Percentiles rank a stretch among this genome's conserved stretches.
These are phyloP conservation scores for Tipula vernalis DNA, from an alignment of 2,888 invertebrate genomes.

Conservation along the genomic window DNA sequence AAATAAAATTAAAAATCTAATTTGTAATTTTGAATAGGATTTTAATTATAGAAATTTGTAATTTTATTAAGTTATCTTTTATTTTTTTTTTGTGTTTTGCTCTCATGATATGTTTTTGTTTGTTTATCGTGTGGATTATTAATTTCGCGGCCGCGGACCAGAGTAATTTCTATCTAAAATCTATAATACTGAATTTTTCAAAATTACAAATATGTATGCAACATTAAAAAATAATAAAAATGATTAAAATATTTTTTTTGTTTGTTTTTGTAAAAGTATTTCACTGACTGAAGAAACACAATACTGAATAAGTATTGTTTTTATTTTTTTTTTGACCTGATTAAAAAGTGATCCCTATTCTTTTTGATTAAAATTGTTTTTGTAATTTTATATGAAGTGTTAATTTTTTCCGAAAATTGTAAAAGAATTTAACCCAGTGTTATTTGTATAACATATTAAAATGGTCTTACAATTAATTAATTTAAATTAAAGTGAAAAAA, in stretches of 20 bases:
- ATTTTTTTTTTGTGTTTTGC: background rate
- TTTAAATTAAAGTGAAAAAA: too few species aligned
- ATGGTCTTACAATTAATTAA: too few species aligned
- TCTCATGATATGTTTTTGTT: background rate
- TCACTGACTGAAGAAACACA: background rate
- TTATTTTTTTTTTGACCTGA: too few species aligned
- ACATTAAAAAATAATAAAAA: background rate
- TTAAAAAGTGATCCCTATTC: background rate
- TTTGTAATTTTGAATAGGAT: background rate
- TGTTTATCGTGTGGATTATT: background rate
- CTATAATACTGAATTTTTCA: background rate
- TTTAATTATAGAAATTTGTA: background rate
- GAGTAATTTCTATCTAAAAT: background rate
- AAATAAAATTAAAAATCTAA: background rate
- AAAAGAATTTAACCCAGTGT: too few species aligned
- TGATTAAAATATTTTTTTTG: background rate
- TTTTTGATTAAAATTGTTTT: background rate
- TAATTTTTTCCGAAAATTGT: background rate
- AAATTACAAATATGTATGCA: background rate
- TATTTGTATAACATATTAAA: too few species aligned
- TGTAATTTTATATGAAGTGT: background rate
- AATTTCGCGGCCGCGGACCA: background rate
- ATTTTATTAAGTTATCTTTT: background rate
- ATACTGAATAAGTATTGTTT: background rate
- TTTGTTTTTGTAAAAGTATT: background rate